phyloP scores from a whole-genome alignment of 1,140 invertebrate species.

The Penaeus indicus region DNA sequence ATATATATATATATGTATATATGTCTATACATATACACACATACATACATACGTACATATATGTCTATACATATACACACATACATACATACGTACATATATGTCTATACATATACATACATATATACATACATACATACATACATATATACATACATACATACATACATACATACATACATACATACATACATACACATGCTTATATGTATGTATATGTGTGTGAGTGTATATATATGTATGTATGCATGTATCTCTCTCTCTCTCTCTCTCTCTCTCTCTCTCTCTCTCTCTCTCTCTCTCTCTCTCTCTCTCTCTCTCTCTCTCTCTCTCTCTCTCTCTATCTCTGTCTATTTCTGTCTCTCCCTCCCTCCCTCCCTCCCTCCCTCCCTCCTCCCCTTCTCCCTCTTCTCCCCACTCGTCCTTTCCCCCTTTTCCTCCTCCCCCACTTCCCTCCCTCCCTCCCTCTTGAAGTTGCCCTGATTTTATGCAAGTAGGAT shows the following conservation, averaged over 20 bases:
- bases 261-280: neutral
- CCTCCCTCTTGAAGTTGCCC: no score
- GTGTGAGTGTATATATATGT: neutral
- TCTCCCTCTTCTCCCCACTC: neutral
- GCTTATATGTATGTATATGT: neutral
- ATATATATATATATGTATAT: slow-evolving; percentile 19
- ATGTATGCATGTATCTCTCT: neutral
- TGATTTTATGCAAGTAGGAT: no score
- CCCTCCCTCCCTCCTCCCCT: neutral
- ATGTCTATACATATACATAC: neutral
- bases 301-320: neutral
- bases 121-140: neutral
- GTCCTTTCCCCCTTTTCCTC: neutral
- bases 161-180: neutral
- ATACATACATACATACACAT: neutral
- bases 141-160: neutral
- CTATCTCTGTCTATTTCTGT: no score
- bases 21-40: neutral
- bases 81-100: neutral
- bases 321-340: neutral
- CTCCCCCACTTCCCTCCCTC: neutral
- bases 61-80: neutral
- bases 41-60: neutral
- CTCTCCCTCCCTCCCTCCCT: neutral
- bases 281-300: neutral